Conservation (phyloP, 2,888 invertebrate genomes). For the Graphium colonna region DNA sequence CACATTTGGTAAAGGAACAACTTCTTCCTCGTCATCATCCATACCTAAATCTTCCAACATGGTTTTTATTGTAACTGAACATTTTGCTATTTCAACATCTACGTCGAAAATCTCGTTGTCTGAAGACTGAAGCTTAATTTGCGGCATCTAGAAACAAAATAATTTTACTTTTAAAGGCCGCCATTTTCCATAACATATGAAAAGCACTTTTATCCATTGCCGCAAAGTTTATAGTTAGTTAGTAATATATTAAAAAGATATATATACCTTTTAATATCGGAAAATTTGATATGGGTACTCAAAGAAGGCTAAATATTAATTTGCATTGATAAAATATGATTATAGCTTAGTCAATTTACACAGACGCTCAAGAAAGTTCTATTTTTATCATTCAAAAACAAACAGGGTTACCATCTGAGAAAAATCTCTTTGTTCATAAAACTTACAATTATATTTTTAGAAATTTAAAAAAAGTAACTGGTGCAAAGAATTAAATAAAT, state of each 20-base stretch:
- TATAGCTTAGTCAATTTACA: no score
- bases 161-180: conserved; percentile 14
- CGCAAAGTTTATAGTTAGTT: neutral
- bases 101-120: conserved; percentile 98
- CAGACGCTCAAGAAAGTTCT: no score
- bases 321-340: neutral
- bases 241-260: neutral
- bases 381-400: no score
- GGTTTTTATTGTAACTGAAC: conserved; percentile 98
- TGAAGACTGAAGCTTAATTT: conserved; percentile 95
- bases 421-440: no score
- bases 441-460: no score
- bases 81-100: conserved; percentile 97
- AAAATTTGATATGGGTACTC: neutral
- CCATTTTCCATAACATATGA: conserved; percentile 24
- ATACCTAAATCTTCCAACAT: conserved; percentile 97
- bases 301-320: neutral
- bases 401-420: no score
- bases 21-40: conserved; percentile 96
- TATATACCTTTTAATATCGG: neutral
- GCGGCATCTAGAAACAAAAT: conserved; percentile 87
- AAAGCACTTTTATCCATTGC: neutral
- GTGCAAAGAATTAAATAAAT: no score
- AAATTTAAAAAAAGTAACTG: no score
- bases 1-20: conserved; percentile 97